Evolutionary conservation across 2,797 vertebrate species (phyloP).

Genomic region (Martes flavigula): DNA sequence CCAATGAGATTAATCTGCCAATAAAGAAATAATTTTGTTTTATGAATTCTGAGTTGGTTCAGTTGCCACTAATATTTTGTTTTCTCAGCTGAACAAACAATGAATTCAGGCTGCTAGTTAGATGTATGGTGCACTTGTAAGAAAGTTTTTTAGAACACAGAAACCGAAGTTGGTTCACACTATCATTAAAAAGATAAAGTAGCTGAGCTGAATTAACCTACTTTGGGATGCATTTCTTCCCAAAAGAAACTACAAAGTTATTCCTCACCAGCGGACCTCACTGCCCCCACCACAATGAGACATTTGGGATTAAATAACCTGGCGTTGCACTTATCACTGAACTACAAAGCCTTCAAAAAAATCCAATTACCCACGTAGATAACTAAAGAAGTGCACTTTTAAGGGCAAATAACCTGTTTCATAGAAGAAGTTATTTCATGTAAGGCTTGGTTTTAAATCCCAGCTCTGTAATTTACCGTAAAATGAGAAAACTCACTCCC

Average conservation of each 20-base stretch:
- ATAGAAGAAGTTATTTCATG: neutral
- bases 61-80: neutral
- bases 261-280: neutral
- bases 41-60: neutral
- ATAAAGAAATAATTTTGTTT: neutral
- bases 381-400: neutral
- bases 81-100: neutral
- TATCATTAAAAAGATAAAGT: conserved; percentile 24
- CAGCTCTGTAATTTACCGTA: neutral
- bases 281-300: neutral
- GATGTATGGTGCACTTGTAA: neutral
- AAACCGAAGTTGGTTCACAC: neutral
- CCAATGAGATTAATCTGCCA: neutral
- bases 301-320: neutral
- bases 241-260: conserved; percentile 24
- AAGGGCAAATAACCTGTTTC: neutral
- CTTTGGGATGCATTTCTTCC: conserved; percentile 19
- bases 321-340: neutral
- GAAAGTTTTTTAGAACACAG: neutral
- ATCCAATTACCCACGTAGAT: neutral
- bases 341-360: conserved; percentile 33
- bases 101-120: neutral
- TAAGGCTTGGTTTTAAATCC: conserved; percentile 26
- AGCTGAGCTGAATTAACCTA: conserved; percentile 1
- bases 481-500: neutral